These are phyloP conservation scores for Diaperis boleti DNA, from an alignment of 2,888 invertebrate species.

Conservation along the genomic window DNA sequence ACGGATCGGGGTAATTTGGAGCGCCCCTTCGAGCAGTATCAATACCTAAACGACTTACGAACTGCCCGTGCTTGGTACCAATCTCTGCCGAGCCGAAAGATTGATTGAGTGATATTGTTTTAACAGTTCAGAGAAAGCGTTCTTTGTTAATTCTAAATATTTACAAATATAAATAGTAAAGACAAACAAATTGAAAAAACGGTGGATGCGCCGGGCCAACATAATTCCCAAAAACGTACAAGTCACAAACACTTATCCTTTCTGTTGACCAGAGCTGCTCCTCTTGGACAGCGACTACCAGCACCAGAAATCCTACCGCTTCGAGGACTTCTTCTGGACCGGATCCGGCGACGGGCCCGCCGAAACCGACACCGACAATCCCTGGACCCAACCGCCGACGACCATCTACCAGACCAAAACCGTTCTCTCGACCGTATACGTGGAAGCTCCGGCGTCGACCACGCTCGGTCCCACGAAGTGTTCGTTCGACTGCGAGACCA, in stretches of 20 bases:
- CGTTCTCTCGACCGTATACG: conserved; percentile 77
- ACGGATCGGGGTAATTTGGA: no score
- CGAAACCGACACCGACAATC: conserved; percentile 57
- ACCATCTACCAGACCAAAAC: conserved; percentile 77
- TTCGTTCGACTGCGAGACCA: conserved; percentile 68
- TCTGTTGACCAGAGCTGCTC: conserved; percentile 58
- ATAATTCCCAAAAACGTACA: conserved; percentile 4
- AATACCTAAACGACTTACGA: no score
- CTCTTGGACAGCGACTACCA: conserved; percentile 56
- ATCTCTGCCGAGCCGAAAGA: no score
- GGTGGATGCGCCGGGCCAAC: not conserved
- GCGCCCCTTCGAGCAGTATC: no score
- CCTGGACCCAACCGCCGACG: conserved; percentile 68
- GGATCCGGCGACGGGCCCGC: conserved; percentile 86
- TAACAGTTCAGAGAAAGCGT: no score
- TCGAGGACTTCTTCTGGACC: conserved; percentile 92
- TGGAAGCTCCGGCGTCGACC: conserved; percentile 68
- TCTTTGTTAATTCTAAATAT: no score
- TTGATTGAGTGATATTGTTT: no score
- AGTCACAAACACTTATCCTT: conserved; percentile 35
- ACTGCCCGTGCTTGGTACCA: no score
- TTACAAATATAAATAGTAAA: no score
- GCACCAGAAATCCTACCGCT: conserved; percentile 65
- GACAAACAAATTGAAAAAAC: not conserved
- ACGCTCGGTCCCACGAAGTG: conserved; percentile 65